Evolutionary conservation across 2,797 vertebrate genomes (phyloP).

Genomic region (Scleropages formosus): DNA sequence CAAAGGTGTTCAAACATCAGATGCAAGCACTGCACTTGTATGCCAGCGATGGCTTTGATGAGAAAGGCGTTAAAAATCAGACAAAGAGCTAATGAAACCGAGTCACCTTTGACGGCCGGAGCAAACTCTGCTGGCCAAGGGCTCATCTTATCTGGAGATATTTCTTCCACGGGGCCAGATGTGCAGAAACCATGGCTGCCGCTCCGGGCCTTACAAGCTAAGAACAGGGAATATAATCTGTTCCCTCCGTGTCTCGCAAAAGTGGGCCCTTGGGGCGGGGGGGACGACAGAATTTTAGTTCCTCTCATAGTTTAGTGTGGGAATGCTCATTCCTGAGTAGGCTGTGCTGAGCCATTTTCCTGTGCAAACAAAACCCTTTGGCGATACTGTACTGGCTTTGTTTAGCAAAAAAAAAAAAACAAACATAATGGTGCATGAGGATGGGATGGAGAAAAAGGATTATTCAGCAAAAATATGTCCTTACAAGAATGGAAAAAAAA

Average conservation of each 20-base stretch:
- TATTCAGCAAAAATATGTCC: background rate
- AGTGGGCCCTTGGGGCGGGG: conserved; percentile 1
- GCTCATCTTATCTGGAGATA: conserved; percentile 18
- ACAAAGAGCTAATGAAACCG: conserved; percentile 15
- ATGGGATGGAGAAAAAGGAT: background rate
- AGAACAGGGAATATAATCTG: conserved; percentile 27
- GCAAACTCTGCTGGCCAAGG: background rate
- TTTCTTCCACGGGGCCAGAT: conserved; percentile 26
- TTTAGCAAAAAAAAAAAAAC: conserved; percentile 20
- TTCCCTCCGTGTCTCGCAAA: conserved; percentile 8
- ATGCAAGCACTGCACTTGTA: background rate
- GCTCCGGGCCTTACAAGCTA: conserved; percentile 19
- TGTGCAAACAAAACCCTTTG: conserved; percentile 26
- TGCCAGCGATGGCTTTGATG: background rate
- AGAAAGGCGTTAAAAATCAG: conserved; percentile 4
- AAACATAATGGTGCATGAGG: background rate
- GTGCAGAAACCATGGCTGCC: conserved; percentile 9
- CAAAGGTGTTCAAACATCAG: conserved; percentile 16
- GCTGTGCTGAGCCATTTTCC: conserved; percentile 22
- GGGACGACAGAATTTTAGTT: conserved; percentile 7
- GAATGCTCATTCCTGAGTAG: conserved; percentile 27
- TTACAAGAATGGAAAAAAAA: background rate
- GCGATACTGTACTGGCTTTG: conserved; percentile 21
- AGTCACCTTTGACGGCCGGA: conserved; percentile 22
- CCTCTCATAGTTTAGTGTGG: conserved; percentile 22